Percentiles rank a stretch among this genome's conserved stretches.
Conservation (phyloP, 2,797 vertebrate species). For the Sciurus vulgaris region DNA sequence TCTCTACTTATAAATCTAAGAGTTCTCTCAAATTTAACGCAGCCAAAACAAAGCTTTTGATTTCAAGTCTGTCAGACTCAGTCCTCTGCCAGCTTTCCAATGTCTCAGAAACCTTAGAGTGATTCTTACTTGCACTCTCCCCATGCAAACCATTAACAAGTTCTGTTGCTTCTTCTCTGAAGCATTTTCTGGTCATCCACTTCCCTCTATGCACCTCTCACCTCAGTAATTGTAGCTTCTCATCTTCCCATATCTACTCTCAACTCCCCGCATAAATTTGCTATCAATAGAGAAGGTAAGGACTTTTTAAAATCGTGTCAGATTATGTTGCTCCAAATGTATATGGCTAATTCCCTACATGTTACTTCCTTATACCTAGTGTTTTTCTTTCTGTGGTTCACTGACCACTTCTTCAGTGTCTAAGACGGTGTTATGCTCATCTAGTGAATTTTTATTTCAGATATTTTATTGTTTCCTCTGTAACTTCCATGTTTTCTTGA, state of each 20-base stretch:
- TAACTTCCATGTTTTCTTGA: slow-evolving; percentile 19
- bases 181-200: neutral
- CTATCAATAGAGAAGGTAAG: neutral
- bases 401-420: neutral
- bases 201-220: neutral
- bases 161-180: neutral
- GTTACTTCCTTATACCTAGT: neutral
- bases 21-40: neutral
- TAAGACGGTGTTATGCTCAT: neutral
- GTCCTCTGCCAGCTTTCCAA: neutral
- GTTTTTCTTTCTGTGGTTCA: neutral
- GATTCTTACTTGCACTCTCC: neutral
- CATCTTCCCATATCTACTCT: neutral
- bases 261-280: neutral
- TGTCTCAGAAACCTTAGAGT: neutral
- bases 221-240: neutral
- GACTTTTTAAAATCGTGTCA: neutral
- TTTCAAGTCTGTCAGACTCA: neutral
- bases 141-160: neutral
- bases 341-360: neutral
- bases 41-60: neutral
- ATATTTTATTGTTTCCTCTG: neutral
- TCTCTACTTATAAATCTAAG: neutral
- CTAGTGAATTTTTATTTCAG: neutral
- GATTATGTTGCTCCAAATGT: neutral